These are phyloP conservation scores for Galerucella nymphaeae DNA, from an alignment of 2,888 invertebrate species.

Conservation along the genomic window DNA sequence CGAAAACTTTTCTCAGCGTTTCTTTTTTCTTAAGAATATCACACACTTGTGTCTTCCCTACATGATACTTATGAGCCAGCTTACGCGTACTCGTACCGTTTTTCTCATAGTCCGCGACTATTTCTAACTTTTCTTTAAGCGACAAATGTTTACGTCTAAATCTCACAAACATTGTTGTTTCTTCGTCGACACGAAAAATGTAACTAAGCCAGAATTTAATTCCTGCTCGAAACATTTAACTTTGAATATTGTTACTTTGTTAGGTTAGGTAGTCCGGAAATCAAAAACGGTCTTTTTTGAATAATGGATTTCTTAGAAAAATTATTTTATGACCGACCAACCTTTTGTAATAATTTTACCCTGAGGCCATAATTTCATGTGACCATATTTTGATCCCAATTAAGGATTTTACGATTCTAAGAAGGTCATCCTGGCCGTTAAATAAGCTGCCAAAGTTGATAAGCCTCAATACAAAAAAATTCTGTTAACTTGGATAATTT, in stretches of 20 bases:
- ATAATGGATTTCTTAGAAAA: too few species aligned
- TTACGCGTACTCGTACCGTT: background rate
- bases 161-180: background rate
- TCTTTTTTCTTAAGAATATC: background rate
- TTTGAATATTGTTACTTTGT: too few species aligned
- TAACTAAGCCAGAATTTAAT: background rate
- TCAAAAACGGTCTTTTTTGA: too few species aligned
- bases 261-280: too few species aligned
- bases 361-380: too few species aligned
- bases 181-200: background rate
- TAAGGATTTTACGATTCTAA: background rate
- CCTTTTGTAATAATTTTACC: too few species aligned
- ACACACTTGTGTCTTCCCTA: background rate
- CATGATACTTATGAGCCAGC: background rate
- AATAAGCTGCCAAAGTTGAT: background rate
- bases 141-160: background rate
- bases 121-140: background rate
- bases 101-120: background rate
- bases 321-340: too few species aligned
- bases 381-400: too few species aligned
- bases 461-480: too few species aligned
- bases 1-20: background rate
- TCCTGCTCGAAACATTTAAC: too few species aligned
- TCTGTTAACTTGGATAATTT: too few species aligned
- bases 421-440: background rate